Evolutionary conservation across 2,113 vertebrate species (phyloP).

Genomic region (Boulengerochromis microlepis): DNA sequence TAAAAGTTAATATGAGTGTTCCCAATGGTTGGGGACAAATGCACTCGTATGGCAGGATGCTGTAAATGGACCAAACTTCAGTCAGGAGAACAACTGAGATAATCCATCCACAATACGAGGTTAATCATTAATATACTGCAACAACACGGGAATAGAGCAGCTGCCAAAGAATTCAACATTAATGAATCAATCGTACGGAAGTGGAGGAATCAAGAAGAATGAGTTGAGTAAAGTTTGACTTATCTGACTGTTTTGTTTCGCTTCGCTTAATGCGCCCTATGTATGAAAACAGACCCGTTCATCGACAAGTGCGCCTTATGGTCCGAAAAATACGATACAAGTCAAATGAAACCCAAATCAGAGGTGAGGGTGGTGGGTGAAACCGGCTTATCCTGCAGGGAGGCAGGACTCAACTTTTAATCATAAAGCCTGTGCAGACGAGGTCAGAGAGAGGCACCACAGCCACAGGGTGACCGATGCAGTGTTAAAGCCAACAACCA

Average conservation of each 20-base stretch:
- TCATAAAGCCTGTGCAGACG: background rate
- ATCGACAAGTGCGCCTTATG: background rate
- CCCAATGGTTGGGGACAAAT: background rate
- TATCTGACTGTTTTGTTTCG: background rate
- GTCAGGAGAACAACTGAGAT: background rate
- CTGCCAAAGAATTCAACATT: accelerated
- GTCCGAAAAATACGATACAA: background rate
- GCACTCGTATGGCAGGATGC: background rate
- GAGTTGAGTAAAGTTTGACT: background rate
- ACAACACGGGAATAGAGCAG: background rate
- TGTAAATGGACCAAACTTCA: accelerated
- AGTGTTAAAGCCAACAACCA: background rate
- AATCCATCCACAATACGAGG: accelerated
- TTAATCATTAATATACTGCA: background rate
- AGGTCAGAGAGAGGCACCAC: too few relatives aligned
- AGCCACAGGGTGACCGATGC: too few relatives aligned
- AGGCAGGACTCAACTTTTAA: background rate
- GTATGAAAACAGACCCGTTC: background rate
- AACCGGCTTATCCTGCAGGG: background rate
- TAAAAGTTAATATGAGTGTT: background rate
- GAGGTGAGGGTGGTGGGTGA: background rate
- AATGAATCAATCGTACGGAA: background rate
- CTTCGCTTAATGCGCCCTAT: background rate
- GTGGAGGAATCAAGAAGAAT: background rate
- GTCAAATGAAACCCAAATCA: background rate